These are phyloP conservation scores for Cheilosia impressa DNA, from an alignment of 2,888 invertebrate species.

Conservation along the genomic window DNA sequence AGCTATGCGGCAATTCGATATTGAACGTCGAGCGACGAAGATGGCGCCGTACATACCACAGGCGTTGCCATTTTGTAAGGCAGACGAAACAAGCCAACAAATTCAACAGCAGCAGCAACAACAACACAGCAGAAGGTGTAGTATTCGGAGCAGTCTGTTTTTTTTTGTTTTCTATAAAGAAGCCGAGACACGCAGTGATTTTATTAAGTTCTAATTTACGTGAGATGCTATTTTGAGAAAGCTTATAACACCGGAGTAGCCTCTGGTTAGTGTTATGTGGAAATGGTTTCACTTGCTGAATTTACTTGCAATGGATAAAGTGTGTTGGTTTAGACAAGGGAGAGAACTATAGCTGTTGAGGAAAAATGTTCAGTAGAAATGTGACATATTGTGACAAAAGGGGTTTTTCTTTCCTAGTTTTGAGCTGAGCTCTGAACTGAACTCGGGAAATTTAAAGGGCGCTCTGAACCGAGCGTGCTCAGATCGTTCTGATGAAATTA, in stretches of 20 bases:
- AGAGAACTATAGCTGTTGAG: neutral
- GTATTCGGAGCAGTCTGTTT: conserved; percentile 22
- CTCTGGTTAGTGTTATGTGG: conserved; percentile 68
- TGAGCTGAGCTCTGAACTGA: no score
- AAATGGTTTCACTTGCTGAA: conserved; percentile 53
- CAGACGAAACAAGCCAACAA: conserved; percentile 18
- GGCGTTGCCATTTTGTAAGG: conserved; percentile 42
- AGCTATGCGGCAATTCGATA: conserved; percentile 61
- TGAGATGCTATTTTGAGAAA: conserved; percentile 63
- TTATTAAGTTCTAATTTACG: conserved; percentile 65
- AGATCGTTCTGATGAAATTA: no score
- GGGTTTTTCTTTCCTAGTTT: no score
- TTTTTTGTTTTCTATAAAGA: conserved; percentile 27
- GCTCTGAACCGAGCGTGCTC: no score
- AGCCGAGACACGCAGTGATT: conserved; percentile 37
- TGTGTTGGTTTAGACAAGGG: neutral
- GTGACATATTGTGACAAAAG: no score
- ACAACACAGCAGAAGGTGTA: conserved; percentile 48
- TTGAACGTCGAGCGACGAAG: conserved; percentile 39
- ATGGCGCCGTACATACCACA: conserved; percentile 55
- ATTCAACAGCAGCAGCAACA: neutral
- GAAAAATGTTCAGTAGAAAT: no score
- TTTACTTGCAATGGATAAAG: conserved; percentile 28
- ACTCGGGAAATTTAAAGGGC: no score
- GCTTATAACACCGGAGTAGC: conserved; percentile 51